Conservation (phyloP, 1,140 invertebrate species). For the Lutraria rhynchaena region DNA sequence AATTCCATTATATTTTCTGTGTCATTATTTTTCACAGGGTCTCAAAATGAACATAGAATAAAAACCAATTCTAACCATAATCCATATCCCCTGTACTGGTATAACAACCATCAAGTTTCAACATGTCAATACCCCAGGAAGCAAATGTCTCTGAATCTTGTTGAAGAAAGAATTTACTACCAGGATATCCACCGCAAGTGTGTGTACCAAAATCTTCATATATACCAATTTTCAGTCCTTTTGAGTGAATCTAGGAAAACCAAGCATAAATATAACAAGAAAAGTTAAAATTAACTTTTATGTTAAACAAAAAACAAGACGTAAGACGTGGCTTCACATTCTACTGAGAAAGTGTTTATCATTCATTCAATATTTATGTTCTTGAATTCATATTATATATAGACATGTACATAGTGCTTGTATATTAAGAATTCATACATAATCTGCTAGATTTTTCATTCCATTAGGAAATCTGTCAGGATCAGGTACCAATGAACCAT, state of each 20-base stretch:
- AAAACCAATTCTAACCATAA: too few relatives aligned
- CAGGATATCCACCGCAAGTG: slow-evolving; percentile 96
- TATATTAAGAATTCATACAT: slow-evolving; percentile 87
- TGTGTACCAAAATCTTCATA: slow-evolving; percentile 98
- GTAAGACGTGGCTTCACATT: too few relatives aligned
- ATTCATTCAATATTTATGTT: too few relatives aligned
- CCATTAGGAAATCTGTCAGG: slow-evolving; percentile 93
- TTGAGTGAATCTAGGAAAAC: slow-evolving; percentile 78
- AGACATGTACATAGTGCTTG: too few relatives aligned
- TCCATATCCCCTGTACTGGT: slow-evolving; percentile 85
- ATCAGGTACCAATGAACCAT: slow-evolving; percentile 93
- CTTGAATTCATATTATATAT: too few relatives aligned
- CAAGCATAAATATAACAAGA: background rate
- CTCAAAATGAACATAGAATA: too few relatives aligned
- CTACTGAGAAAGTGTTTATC: too few relatives aligned
- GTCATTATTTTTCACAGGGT: too few relatives aligned
- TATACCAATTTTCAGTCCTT: slow-evolving; percentile 97
- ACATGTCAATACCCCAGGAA: slow-evolving; percentile 97
- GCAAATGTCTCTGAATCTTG: slow-evolving; percentile 95
- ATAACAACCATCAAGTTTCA: slow-evolving; percentile 98
- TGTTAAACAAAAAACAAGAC: too few relatives aligned
- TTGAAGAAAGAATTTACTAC: slow-evolving; percentile 92
- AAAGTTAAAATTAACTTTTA: too few relatives aligned
- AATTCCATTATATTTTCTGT: too few relatives aligned
- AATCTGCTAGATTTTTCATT: slow-evolving; percentile 93